phyloP scores from a whole-genome alignment of 2,113 vertebrate species.

The Irena cyanogastra region DNA sequence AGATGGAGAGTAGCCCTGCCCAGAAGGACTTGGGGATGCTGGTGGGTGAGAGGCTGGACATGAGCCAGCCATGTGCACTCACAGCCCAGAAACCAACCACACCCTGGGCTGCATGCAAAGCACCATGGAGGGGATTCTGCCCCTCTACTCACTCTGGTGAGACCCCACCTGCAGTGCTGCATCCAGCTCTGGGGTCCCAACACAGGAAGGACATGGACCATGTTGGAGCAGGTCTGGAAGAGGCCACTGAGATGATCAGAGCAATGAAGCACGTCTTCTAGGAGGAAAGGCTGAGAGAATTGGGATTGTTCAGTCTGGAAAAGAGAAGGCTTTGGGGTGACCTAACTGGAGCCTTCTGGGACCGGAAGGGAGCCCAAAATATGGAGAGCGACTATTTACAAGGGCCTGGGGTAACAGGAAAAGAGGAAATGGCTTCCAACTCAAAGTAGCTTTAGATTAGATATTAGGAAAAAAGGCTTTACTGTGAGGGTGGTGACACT shows the following conservation, averaged over 20 bases:
- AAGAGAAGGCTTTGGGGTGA: background rate
- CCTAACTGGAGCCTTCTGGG: rapidly evolving
- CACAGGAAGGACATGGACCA: background rate
- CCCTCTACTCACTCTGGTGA: background rate
- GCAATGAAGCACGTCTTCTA: background rate
- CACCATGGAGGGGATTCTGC: background rate
- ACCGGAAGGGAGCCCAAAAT: background rate
- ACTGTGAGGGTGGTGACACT: background rate
- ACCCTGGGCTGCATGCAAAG: background rate
- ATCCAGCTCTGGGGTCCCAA: background rate
- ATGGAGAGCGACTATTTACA: background rate
- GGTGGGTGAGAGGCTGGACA: background rate
- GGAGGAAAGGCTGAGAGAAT: background rate
- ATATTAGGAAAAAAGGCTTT: background rate
- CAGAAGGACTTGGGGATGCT: background rate
- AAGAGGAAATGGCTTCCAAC: background rate
- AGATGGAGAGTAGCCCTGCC: background rate
- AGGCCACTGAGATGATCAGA: background rate
- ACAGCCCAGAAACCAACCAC: background rate
- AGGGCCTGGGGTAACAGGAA: background rate
- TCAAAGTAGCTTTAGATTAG: background rate
- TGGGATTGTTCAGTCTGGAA: background rate
- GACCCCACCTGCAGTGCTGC: background rate
- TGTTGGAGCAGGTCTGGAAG: background rate
- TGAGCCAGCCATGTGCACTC: background rate